Conservation (phyloP, 2,888 invertebrate species). For the Lasioglossum malachurum region DNA sequence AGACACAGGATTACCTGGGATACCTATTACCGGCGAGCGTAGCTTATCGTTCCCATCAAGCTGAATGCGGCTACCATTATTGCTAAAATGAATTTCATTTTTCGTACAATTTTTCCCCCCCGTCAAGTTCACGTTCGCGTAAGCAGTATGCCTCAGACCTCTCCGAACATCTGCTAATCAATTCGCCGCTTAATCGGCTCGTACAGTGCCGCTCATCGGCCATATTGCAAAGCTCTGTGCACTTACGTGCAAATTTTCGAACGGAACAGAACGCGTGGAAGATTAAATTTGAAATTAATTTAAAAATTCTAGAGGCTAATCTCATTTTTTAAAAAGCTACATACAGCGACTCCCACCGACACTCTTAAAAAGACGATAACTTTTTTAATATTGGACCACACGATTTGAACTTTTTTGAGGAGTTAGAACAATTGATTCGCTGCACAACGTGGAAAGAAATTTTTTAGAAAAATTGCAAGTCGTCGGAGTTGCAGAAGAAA, state of each 20-base stretch:
- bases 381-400: too few species aligned
- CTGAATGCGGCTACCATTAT: conserved; percentile 52
- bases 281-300: too few species aligned
- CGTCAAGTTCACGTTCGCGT: background rate
- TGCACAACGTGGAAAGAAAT: too few species aligned
- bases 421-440: too few species aligned
- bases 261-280: too few species aligned
- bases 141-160: background rate
- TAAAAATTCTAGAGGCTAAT: too few species aligned
- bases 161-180: background rate
- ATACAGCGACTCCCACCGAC: too few species aligned
- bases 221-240: background rate
- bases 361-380: too few species aligned
- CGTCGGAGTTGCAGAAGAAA: too few species aligned
- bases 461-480: too few species aligned
- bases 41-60: conserved; percentile 65
- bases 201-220: background rate
- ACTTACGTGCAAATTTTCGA: background rate
- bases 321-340: too few species aligned
- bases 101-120: background rate
- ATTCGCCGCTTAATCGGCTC: background rate
- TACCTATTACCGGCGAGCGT: conserved; percentile 67
- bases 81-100: conserved; percentile 65
- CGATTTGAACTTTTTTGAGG: too few species aligned
- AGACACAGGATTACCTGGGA: conserved; percentile 69